Evolutionary conservation across 2,888 invertebrate genomes (phyloP).

Genomic region (Dryobotodes eremita): DNA sequence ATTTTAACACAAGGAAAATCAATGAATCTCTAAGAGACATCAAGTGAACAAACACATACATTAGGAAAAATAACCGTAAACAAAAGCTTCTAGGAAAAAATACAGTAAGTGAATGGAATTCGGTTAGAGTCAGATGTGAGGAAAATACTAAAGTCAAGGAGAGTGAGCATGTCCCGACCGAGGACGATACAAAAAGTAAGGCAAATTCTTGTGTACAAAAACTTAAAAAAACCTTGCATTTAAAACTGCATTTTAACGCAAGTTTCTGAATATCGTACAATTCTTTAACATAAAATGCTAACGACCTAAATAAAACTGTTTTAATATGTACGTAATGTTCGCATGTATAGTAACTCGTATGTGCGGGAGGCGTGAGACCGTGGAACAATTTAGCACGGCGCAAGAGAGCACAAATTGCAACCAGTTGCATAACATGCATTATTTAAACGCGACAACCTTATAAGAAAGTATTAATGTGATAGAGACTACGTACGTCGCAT

Average conservation of each 20-base stretch:
- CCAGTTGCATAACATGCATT: conserved; percentile 90
- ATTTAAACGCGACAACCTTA: conserved; percentile 89
- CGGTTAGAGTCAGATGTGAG: conserved; percentile 52
- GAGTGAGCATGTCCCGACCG: conserved; percentile 34
- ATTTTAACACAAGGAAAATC: conserved; percentile 36
- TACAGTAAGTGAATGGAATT: conserved; percentile 61
- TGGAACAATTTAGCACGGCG: conserved; percentile 74
- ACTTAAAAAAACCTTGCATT: conserved; percentile 33
- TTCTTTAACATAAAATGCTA: conserved; percentile 51
- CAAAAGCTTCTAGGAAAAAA: conserved; percentile 62
- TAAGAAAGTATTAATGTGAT: conserved; percentile 90
- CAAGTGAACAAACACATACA: conserved; percentile 1
- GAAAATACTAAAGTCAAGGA: conserved; percentile 56
- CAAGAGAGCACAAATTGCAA: conserved; percentile 85
- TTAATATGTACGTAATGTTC: conserved; percentile 52
- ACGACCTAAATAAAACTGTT: conserved; percentile 62
- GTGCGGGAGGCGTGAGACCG: conserved; percentile 67
- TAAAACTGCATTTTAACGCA: conserved; percentile 38
- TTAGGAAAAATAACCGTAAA: conserved; percentile 51
- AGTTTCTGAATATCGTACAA: conserved; percentile 38
- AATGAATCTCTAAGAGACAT: not conserved
- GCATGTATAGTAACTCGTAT: conserved; percentile 60
- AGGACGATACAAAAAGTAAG: conserved; percentile 35
- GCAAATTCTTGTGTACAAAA: conserved; percentile 43
- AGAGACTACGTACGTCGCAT: conserved; percentile 85